Base-by-base conservation (phyloP, 2,888 invertebrate genomes). In the Stenichneumon culpator region DNA sequence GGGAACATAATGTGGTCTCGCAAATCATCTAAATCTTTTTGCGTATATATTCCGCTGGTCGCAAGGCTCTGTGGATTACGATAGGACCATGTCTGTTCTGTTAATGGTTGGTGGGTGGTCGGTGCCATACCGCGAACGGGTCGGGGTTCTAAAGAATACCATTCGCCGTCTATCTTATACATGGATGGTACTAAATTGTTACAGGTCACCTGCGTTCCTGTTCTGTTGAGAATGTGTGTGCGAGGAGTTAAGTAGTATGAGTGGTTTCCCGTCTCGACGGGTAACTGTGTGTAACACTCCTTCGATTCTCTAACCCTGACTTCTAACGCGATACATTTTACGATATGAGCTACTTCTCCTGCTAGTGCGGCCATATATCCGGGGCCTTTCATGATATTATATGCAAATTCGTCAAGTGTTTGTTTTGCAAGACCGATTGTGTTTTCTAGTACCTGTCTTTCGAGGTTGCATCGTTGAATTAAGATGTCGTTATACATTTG, bases 341-440 rank as follows among this genome's bases (percentile, higher is more conserved):
- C 68, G 2, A 90, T 83, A 54, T 91, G 89, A 0, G 90, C 28
- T 0, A 84, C 86, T 68, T 89, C 89, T 28, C 88, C 89, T 60
- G 79, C 69, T 14, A 86, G 86, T 60, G 82, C 36, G 2, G 86
- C 89, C 6, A 89, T 82, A 54, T 87, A 88, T 1, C 88, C 89
- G 0, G 81, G 73, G 60, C 83, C 50, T 3, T 87, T 78, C 82
- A 89, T 89, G 0, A 90, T 75, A 16, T 25, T 22, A 9, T 39
- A 60, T 0, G 74, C 81, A 54, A 73, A 57, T 14, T 73, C 36
- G n/a, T 25, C 44, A 3, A 52, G 69, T 2, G 69, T 28, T 9
- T 28, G 28, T 28, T 22, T 25, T 0, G 69, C 69, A 14, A 50
- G 5, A 0, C 14, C 50, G 9, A 69, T 16, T 3, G 25, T 50